A percentile compares a stretch with the other conserved stretches of the same genome.
Conservation (phyloP, 1,140 invertebrate genomes). For the Tetragnatha versicolor region DNA sequence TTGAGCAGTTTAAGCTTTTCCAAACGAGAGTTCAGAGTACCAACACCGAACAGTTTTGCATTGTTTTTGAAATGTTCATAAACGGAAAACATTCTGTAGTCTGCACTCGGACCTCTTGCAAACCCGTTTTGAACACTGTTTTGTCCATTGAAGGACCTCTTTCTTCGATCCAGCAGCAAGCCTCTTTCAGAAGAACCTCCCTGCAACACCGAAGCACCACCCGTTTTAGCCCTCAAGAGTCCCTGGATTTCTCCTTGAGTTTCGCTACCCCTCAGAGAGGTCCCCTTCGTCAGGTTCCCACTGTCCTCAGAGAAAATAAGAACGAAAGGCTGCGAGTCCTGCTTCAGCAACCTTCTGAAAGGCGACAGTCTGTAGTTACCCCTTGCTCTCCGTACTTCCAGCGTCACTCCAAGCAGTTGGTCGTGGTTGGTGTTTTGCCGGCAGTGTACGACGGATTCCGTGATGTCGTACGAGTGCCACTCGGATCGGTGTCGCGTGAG, state of each 20-base stretch:
- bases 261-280: not conserved
- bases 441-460: conserved; percentile 23
- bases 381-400: conserved; percentile 14
- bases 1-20: too few species aligned
- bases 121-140: too few species aligned
- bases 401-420: conserved; percentile 11
- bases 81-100: too few species aligned
- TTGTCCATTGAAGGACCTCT: too few species aligned
- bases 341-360: conserved; percentile 31
- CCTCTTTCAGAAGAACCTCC: too few species aligned
- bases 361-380: not conserved
- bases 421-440: not conserved
- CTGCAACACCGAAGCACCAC: not conserved
- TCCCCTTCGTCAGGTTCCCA: not conserved
- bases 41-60: too few species aligned
- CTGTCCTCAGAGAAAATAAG: conserved; percentile 39
- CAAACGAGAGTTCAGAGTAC: too few species aligned
- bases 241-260: not conserved
- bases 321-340: conserved; percentile 33
- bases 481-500: conserved; percentile 4
- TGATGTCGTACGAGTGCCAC: conserved; percentile 40
- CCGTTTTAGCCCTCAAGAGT: conserved; percentile 4
- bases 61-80: too few species aligned
- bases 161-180: too few species aligned
- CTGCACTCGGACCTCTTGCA: too few species aligned